Conservation (phyloP, 2,888 invertebrate genomes). For the Torymus aiolomorphi region DNA sequence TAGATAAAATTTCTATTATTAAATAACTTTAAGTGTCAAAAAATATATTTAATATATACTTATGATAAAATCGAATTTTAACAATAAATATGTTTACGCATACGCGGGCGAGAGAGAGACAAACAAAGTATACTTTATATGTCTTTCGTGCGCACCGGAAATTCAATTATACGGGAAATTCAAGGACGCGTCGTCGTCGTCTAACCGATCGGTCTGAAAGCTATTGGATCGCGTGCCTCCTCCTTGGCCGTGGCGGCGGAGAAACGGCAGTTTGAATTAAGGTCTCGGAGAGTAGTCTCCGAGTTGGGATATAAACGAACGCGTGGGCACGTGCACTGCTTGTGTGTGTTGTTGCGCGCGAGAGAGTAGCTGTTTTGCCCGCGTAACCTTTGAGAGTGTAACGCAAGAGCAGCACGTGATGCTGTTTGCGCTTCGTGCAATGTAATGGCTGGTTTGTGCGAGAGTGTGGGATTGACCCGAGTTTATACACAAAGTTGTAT, state of each 20-base stretch:
- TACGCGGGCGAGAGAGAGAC: neutral
- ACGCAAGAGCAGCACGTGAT: too few species aligned
- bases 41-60: too few species aligned
- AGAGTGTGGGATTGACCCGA: too few species aligned
- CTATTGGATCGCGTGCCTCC: slow-evolving; percentile 39
- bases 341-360: too few species aligned
- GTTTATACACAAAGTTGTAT: too few species aligned
- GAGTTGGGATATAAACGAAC: slow-evolving; percentile 5
- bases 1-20: too few species aligned
- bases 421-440: too few species aligned
- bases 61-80: too few species aligned
- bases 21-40: too few species aligned
- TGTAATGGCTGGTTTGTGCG: too few species aligned
- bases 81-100: too few species aligned
- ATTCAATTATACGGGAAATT: slow-evolving; percentile 44
- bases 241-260: neutral
- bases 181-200: slow-evolving; percentile 36
- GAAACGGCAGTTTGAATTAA: slow-evolving; percentile 37
- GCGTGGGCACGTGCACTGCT: slow-evolving; percentile 5
- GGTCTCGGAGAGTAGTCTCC: slow-evolving; percentile 7
- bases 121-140: neutral
- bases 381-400: neutral
- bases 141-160: slow-evolving; percentile 11
- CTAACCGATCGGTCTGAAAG: slow-evolving; percentile 19
- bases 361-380: neutral